These are phyloP conservation scores for Oreochromis tanganicae DNA, from an alignment of 2,113 vertebrate species.

Conservation along the genomic window DNA sequence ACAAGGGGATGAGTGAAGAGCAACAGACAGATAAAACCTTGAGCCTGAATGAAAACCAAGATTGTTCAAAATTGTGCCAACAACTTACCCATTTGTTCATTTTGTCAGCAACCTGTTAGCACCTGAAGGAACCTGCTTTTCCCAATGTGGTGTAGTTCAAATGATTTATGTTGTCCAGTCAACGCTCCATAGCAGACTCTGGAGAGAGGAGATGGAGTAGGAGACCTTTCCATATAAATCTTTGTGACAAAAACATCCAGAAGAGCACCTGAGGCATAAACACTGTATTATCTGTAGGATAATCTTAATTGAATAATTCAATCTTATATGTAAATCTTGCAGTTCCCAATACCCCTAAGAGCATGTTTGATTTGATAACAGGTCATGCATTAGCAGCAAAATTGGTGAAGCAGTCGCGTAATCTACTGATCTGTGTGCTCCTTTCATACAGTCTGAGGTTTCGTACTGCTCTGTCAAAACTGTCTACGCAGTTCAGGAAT, in stretches of 20 bases:
- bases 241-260: neutral
- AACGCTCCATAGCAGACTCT: neutral
- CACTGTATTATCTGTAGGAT: neutral
- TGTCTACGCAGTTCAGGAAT: neutral
- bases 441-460: neutral
- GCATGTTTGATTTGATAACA: neutral
- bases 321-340: neutral
- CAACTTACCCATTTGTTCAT: neutral
- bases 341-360: neutral
- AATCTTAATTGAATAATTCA: neutral
- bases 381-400: neutral
- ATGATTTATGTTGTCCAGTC: neutral
- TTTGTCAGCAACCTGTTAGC: neutral
- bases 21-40: neutral
- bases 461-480: neutral
- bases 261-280: neutral
- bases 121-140: neutral
- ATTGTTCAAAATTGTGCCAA: neutral
- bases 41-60: neutral
- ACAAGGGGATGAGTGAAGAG: neutral
- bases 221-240: neutral
- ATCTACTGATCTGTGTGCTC: neutral
- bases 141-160: accelerated
- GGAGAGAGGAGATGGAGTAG: neutral
- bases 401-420: neutral